Conservation (phyloP, 2,888 invertebrate genomes). For the Thumatha senex region DNA sequence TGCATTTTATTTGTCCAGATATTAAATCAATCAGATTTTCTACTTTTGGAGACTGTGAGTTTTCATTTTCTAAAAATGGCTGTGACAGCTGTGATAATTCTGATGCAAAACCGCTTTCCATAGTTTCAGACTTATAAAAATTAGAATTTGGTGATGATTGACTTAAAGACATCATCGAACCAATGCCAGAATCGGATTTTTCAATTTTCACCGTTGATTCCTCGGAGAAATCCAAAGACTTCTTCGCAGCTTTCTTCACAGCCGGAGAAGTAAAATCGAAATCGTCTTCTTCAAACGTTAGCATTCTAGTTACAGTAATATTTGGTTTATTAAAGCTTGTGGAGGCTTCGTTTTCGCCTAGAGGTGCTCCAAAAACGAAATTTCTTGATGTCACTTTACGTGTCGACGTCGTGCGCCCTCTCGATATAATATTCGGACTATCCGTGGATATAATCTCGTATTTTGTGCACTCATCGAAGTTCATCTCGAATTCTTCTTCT, state of each 20-base stretch:
- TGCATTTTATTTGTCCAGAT: slow-evolving; percentile 65
- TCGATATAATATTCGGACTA: slow-evolving; percentile 73
- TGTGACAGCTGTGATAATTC: slow-evolving; percentile 76
- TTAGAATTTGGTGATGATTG: slow-evolving; percentile 51
- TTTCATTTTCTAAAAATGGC: slow-evolving; percentile 68
- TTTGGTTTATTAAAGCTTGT: slow-evolving; percentile 70
- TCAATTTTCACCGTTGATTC: slow-evolving; percentile 62
- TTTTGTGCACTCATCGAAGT: slow-evolving; percentile 72
- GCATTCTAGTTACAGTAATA: slow-evolving; percentile 58
- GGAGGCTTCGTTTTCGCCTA: slow-evolving; percentile 66
- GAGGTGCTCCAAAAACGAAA: slow-evolving; percentile 73
- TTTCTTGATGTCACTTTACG: slow-evolving; percentile 63
- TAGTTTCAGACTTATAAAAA: slow-evolving; percentile 62
- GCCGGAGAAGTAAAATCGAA: slow-evolving; percentile 75
- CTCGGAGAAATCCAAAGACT: slow-evolving; percentile 67
- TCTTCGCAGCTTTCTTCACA: slow-evolving; percentile 63
- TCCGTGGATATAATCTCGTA: slow-evolving; percentile 80
- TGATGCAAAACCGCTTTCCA: slow-evolving; percentile 77
- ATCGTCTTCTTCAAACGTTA: slow-evolving; percentile 70
- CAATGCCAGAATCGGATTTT: slow-evolving; percentile 62
- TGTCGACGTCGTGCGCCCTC: slow-evolving; percentile 53
- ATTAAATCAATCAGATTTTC: slow-evolving; percentile 65
- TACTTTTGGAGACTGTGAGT: slow-evolving; percentile 69
- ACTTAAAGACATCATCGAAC: slow-evolving; percentile 54
- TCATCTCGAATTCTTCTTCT: slow-evolving; percentile 71